phyloP scores from a whole-genome alignment of 2,888 invertebrate species.

The Acanthosoma haemorrhoidale region DNA sequence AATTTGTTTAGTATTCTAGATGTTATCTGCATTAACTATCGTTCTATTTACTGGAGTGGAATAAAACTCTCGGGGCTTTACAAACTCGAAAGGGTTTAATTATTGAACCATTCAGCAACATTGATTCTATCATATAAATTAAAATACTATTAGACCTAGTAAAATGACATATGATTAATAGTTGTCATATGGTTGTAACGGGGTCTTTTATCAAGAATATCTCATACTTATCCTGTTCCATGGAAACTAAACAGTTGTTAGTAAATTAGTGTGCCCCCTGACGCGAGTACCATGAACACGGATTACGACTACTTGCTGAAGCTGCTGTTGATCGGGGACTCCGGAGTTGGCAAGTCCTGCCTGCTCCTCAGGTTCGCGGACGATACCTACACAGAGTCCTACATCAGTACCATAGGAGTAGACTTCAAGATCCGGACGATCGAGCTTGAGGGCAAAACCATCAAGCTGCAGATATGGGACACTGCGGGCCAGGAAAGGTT shows the following conservation, averaged over 20 bases:
- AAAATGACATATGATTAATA: too few species aligned
- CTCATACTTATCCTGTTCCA: not conserved
- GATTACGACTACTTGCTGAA: constrained; percentile 33
- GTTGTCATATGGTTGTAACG: not conserved
- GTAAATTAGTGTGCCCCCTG: not conserved
- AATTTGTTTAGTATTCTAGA: too few species aligned
- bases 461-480: constrained; percentile 37
- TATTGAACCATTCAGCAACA: too few species aligned
- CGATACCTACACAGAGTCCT: constrained; percentile 31
- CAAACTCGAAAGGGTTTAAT: too few species aligned
- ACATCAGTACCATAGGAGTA: constrained; percentile 37
- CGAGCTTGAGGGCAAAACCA: constrained; percentile 31
- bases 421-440: constrained; percentile 37
- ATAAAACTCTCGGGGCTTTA: too few species aligned
- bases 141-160: too few species aligned
- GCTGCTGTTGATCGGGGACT: constrained; percentile 35
- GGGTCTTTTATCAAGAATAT: not conserved
- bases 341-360: constrained; percentile 37
- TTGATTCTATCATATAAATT: too few species aligned
- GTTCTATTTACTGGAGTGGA: too few species aligned
- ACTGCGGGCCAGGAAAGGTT: constrained; percentile 36
- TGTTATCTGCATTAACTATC: too few species aligned
- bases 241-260: constrained; percentile 3
- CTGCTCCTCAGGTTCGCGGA: constrained; percentile 36
- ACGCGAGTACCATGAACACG: constrained; percentile 13